Evolutionary conservation across 2,888 invertebrate genomes (phyloP), one percentile per base, ranked within the genome.

Genomic region (Scaptomyza parva): DNA sequence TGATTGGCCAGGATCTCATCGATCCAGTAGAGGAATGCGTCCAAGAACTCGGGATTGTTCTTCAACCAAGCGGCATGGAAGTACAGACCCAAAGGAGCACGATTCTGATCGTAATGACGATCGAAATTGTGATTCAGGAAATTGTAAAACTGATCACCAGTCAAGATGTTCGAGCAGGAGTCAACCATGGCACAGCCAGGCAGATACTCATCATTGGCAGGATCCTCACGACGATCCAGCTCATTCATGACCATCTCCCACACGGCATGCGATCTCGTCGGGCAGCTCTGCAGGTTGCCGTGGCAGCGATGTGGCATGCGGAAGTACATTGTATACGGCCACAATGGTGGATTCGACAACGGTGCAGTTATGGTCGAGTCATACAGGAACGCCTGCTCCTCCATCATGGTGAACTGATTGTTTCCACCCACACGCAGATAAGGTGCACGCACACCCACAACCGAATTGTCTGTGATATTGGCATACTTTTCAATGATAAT

Each of bases 301-400:
- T 97, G 97, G 89, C 98, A 98, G 66, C 96, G 94, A 92, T 97
- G 98, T 0, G 98, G 97, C 96, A 98, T 97, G 88, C 97, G 95
- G 94, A 97, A 98, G 94, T 98, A 98, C 95, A 99, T 96, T 61
- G 98, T 99, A 93, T 99, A 99, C 3, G 99, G 99, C 99, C 99
- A 99, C 77, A 97, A 94, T 53, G 98, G 98, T 18, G 97, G 97
- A 90, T 97, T 97, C 78, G 96, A 96, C 35, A 97, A 93, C 1
- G 97, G 96, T 1, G 97, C 97, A 0, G 97, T 97, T 90, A 98
- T 97, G 51, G 98, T 98, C 41, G 98, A 97, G 92, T 99, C 98
- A 91, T 98, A 99, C 45, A 97, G 93, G 94, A 98, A 98, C 11
- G 97, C 97, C 91, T 97, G 96, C 91, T 98, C 97, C 92, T 97